Evolutionary conservation across 2,797 vertebrate genomes (phyloP).

Genomic region (Phrynocephalus forsythii): DNA sequence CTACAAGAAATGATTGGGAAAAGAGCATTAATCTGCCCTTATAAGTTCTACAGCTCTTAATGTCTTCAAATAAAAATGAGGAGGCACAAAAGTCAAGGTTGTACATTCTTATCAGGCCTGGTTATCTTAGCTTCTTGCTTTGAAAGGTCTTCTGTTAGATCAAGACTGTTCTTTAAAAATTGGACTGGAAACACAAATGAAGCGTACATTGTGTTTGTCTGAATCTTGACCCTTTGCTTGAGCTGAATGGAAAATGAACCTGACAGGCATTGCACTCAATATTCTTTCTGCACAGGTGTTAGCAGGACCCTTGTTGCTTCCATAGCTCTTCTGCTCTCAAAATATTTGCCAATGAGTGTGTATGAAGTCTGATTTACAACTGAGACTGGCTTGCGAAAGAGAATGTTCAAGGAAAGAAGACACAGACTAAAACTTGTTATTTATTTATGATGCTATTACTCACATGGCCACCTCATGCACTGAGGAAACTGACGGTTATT

Average conservation of each 20-base stretch:
- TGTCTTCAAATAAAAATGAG: background rate
- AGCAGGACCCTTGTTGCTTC: conserved; percentile 28
- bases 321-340: conserved; percentile 34
- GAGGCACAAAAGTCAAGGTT: background rate
- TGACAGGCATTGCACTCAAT: conserved; percentile 33
- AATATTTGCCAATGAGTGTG: conserved; percentile 44
- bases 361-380: conserved; percentile 32
- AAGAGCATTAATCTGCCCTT: conserved; percentile 19
- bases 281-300: conserved; percentile 12
- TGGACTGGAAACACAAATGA: background rate
- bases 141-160: conserved; percentile 21
- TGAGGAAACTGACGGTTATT: background rate
- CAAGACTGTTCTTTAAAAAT: background rate
- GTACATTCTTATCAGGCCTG: conserved; percentile 24
- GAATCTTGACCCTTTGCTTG: conserved; percentile 10
- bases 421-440: background rate
- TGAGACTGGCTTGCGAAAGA: background rate
- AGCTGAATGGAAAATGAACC: conserved; percentile 31
- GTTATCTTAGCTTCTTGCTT: background rate
- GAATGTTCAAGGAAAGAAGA: background rate
- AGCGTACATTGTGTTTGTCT: conserved; percentile 30
- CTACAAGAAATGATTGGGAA: accelerated
- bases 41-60: background rate
- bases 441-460: conserved; percentile 2
- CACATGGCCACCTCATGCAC: background rate